Conservation (phyloP, 2,888 invertebrate species). For the Lagria hirta region DNA sequence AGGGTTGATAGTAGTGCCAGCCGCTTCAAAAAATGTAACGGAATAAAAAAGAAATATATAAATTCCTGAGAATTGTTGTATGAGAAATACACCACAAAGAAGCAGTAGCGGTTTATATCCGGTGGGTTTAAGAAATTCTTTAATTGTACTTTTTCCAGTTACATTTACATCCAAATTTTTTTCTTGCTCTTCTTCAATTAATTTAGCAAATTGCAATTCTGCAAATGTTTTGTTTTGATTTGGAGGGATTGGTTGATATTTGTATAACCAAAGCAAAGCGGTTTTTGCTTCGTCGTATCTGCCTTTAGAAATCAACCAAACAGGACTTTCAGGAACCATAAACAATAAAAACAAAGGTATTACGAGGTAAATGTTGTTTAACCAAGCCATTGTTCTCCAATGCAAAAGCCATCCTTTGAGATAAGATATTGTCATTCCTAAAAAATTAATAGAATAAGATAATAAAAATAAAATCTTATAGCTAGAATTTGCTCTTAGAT, state of each 20-base stretch:
- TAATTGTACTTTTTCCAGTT: constrained; percentile 42
- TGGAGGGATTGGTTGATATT: constrained; percentile 44
- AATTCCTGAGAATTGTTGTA: constrained; percentile 61
- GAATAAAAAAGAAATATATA: constrained; percentile 62
- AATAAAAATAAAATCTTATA: constrained; percentile 35
- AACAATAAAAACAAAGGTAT: constrained; percentile 55
- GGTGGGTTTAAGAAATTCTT: constrained; percentile 56
- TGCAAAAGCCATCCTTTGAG: constrained; percentile 55
- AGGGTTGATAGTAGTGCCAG: constrained; percentile 55
- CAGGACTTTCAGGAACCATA: constrained; percentile 59
- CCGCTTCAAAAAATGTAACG: constrained; percentile 59
- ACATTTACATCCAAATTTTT: constrained; percentile 45
- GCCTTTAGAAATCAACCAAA: constrained; percentile 59
- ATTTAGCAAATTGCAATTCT: constrained; percentile 54
- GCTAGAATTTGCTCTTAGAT: no score
- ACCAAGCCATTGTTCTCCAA: constrained; percentile 60
- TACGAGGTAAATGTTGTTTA: constrained; percentile 55
- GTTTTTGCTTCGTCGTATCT: constrained; percentile 56
- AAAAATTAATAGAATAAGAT: constrained; percentile 24
- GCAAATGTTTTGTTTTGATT: constrained; percentile 48
- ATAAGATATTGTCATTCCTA: constrained; percentile 59
- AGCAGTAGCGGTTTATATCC: constrained; percentile 60
- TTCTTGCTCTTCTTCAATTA: constrained; percentile 57
- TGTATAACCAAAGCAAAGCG: constrained; percentile 54
- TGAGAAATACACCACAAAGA: constrained; percentile 56